A percentile compares a stretch with the other conserved stretches of the same genome.
Conservation (phyloP, 2,888 invertebrate genomes). For the Megaustenia siamemsis region DNA sequence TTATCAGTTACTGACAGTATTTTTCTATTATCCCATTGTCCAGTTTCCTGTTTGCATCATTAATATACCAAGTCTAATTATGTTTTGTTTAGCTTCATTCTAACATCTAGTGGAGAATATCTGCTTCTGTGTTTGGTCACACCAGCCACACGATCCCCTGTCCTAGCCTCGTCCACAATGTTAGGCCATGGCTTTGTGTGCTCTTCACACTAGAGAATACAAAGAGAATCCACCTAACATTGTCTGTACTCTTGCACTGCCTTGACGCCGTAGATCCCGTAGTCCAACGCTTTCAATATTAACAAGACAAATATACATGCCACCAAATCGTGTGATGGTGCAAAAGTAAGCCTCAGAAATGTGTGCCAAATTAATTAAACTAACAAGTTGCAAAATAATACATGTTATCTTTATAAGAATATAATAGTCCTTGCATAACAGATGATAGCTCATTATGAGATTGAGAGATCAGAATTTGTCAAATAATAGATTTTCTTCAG, state of each 20-base stretch:
- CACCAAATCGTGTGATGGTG: too few relatives aligned
- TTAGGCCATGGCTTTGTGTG: constrained; percentile 52
- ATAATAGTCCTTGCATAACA: too few relatives aligned
- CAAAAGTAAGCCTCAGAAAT: too few relatives aligned
- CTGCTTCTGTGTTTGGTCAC: constrained; percentile 56
- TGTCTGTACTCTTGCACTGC: neutral
- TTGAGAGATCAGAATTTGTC: too few relatives aligned
- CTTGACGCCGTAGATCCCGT: constrained; percentile 18
- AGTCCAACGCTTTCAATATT: too few relatives aligned
- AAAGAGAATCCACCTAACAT: neutral
- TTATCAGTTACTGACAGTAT: neutral
- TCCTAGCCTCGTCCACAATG: constrained; percentile 49
- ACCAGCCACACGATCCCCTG: constrained; percentile 47
- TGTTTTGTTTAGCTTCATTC: constrained; percentile 18
- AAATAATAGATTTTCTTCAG: too few relatives aligned
- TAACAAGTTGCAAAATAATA: too few relatives aligned
- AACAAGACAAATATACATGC: too few relatives aligned
- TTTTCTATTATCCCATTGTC: neutral
- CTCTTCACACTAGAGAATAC: neutral
- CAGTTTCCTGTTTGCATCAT: constrained; percentile 10
- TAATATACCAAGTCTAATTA: neutral
- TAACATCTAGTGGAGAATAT: neutral
- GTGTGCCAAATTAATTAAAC: too few relatives aligned
- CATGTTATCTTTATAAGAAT: too few relatives aligned
- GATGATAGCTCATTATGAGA: too few relatives aligned